phyloP scores from a whole-genome alignment of 2,113 vertebrate genomes.

The Tautogolabrus adspersus region DNA sequence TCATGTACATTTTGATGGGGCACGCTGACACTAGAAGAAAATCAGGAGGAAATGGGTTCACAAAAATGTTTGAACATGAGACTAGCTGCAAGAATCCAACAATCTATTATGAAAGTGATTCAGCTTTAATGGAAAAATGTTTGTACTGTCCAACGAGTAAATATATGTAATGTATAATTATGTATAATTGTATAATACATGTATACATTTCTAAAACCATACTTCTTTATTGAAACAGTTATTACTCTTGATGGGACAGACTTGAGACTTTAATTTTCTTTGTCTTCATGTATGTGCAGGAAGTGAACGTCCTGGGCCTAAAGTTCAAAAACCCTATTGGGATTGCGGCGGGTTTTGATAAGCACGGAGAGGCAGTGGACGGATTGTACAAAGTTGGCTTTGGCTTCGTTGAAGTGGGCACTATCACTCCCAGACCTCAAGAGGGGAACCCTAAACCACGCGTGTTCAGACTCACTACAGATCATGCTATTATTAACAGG shows the following conservation, averaged over 20 bases:
- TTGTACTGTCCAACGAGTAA: too few species aligned
- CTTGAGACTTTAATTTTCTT: neutral
- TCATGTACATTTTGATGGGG: neutral
- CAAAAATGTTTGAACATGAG: too few species aligned
- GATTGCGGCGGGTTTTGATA: slow-evolving; percentile 96
- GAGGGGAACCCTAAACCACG: slow-evolving; percentile 93
- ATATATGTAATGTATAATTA: too few species aligned
- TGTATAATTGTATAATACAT: too few species aligned
- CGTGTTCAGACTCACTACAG: slow-evolving; percentile 89
- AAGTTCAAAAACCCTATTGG: slow-evolving; percentile 93
- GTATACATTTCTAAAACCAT: too few species aligned
- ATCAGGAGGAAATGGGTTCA: too few species aligned
- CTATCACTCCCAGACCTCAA: slow-evolving; percentile 93
- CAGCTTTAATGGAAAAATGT: too few species aligned
- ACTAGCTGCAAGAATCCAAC: too few species aligned
- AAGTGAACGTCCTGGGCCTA: slow-evolving; percentile 87
- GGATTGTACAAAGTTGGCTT: slow-evolving; percentile 94
- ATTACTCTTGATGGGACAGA: too few species aligned
- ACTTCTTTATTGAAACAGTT: too few species aligned
- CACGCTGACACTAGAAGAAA: too few species aligned
- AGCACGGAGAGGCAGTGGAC: slow-evolving; percentile 92
- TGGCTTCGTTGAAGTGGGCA: slow-evolving; percentile 96
- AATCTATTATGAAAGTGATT: too few species aligned
- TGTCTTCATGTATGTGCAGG: slow-evolving; percentile 77
- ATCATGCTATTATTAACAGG: slow-evolving; percentile 95